Evolutionary conservation across 2,888 invertebrate genomes (phyloP).

Genomic region (Xestia c-nigrum): DNA sequence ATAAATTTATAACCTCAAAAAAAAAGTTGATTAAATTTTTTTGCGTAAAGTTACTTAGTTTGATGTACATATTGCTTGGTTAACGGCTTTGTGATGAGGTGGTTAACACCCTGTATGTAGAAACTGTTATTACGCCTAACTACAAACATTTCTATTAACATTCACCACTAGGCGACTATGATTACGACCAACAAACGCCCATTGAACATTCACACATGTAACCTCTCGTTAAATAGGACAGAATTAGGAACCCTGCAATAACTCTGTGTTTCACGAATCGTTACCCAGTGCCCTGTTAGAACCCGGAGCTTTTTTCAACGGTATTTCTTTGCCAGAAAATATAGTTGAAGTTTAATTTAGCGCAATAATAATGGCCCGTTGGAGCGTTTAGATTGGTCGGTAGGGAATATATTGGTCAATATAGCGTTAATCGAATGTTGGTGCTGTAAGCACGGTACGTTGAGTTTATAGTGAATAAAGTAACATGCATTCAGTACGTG

Average conservation of each 20-base stretch:
- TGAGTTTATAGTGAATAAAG: not conserved
- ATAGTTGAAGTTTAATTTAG: slow-evolving; percentile 50
- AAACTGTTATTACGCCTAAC: slow-evolving; percentile 2
- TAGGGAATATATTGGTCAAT: slow-evolving; percentile 12
- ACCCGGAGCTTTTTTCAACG: slow-evolving; percentile 50
- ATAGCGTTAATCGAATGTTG: slow-evolving; percentile 18
- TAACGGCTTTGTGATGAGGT: no score
- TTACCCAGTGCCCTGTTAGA: slow-evolving; percentile 61
- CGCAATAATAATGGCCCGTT: slow-evolving; percentile 36
- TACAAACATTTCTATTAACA: slow-evolving; percentile 45
- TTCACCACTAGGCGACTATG: slow-evolving; percentile 31
- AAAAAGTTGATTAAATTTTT: no score
- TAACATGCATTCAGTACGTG: no score
- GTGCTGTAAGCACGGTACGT: not conserved
- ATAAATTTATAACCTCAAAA: no score
- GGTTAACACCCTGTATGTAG: no score
- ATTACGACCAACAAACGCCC: slow-evolving; percentile 51
- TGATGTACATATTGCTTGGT: no score
- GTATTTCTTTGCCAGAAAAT: slow-evolving; percentile 32
- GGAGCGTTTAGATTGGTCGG: slow-evolving; percentile 24
- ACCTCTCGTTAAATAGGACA: slow-evolving; percentile 72
- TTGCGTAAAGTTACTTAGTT: no score
- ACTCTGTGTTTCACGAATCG: slow-evolving; percentile 72
- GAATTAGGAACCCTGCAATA: slow-evolving; percentile 72
- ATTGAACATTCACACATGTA: slow-evolving; percentile 58